Percentiles rank a stretch among this genome's conserved stretches.
phyloP scores from a whole-genome alignment of 1,140 invertebrate genomes.

The Drosophila willistoni region DNA sequence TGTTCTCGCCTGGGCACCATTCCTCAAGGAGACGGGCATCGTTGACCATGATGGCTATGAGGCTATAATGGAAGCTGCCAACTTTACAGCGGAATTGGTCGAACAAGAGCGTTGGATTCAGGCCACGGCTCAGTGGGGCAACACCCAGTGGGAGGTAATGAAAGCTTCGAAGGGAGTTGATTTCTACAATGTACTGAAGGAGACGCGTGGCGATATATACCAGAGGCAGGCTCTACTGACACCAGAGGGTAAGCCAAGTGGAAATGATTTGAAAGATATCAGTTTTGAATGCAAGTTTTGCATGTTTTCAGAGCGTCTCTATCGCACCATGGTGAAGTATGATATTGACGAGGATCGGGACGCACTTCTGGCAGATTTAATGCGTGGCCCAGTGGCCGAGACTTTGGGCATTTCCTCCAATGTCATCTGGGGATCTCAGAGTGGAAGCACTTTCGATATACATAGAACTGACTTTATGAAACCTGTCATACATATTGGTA shows the following conservation, averaged over 20 bases:
- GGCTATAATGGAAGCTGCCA: conserved; percentile 84
- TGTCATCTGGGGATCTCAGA: conserved; percentile 87
- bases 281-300: background rate
- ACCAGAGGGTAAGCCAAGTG: conserved; percentile 30
- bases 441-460: conserved; percentile 86
- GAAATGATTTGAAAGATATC: background rate
- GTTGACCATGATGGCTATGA: conserved; percentile 86
- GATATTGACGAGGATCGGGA: conserved; percentile 74
- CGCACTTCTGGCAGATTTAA: conserved; percentile 84
- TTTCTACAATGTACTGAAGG: conserved; percentile 91
- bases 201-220: conserved; percentile 54
- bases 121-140: conserved; percentile 87
- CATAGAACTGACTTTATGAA: conserved; percentile 92
- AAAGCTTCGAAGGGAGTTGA: conserved; percentile 87
- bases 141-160: conserved; percentile 86
- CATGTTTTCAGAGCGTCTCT: conserved; percentile 54
- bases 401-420: conserved; percentile 86
- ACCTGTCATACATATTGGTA: conserved; percentile 88
- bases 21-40: conserved; percentile 85
- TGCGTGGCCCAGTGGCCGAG: conserved; percentile 89
- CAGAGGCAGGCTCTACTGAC: conserved; percentile 62
- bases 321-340: conserved; percentile 61
- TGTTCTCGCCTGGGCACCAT: conserved; percentile 90
- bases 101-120: conserved; percentile 84
- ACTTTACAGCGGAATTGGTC: conserved; percentile 84